Conservation (phyloP, 2,113 vertebrate genomes). For the Brachypteracias leptosomus region DNA sequence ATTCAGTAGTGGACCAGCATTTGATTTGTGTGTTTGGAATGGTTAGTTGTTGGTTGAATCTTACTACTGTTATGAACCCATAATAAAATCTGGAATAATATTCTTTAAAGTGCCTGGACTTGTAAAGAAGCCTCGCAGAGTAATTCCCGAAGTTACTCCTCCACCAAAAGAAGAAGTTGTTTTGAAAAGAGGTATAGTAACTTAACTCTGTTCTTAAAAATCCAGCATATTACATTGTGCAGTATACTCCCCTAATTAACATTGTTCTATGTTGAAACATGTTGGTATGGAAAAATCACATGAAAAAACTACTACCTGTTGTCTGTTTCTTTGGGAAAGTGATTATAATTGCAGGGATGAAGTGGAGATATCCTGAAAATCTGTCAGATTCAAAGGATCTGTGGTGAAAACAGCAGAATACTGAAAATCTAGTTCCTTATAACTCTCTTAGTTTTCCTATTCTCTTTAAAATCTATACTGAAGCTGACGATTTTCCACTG, state of each 20-base stretch:
- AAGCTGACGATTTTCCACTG: not conserved
- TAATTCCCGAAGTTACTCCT: conserved; percentile 78
- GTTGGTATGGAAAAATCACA: not conserved
- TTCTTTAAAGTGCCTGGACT: conserved; percentile 78
- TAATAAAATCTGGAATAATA: conserved; percentile 71
- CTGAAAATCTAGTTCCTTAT: not conserved
- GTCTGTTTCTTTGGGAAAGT: not conserved
- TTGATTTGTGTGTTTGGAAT: not conserved
- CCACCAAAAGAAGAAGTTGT: conserved; percentile 80
- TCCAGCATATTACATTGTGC: not conserved
- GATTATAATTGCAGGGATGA: not conserved
- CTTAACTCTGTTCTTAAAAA: not conserved
- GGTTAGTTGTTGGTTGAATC: conserved; percentile 1
- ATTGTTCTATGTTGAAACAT: not conserved
- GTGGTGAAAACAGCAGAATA: not conserved
- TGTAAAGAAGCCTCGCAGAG: conserved; percentile 80
- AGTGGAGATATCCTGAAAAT: not conserved
- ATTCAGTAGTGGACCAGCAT: not conserved
- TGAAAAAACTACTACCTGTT: not conserved
- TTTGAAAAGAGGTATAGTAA: conserved; percentile 81
- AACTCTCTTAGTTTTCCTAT: not conserved
- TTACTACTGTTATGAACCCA: not conserved
- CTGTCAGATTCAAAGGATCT: not conserved
- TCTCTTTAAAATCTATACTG: not conserved
- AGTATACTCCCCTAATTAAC: not conserved